Evolutionary conservation across 2,888 invertebrate genomes (phyloP).

Genomic region (Argynnis bischoffii): DNA sequence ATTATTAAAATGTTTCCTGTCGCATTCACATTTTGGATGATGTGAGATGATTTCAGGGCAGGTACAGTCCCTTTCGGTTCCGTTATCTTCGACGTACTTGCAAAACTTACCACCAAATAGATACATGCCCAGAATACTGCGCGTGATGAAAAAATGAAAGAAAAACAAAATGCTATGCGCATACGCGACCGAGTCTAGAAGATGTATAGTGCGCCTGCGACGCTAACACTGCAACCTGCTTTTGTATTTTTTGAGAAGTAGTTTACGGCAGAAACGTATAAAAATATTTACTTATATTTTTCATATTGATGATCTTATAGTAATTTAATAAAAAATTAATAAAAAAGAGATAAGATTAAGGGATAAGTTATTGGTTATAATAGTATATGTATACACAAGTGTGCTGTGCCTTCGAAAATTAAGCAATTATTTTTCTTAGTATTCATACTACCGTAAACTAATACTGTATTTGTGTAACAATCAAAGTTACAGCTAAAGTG

Average conservation of each 20-base stretch:
- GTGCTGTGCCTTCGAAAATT: neutral
- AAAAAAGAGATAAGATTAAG: too few relatives aligned
- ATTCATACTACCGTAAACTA: constrained; percentile 27
- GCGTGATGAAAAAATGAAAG: constrained; percentile 62
- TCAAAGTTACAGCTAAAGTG: constrained; percentile 56
- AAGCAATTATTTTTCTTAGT: neutral
- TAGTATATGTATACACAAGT: too few relatives aligned
- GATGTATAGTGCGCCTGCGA: constrained; percentile 61
- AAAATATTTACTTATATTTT: neutral
- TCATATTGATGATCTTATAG: too few relatives aligned
- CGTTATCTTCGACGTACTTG: constrained; percentile 95
- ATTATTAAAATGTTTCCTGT: constrained; percentile 99
- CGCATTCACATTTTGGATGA: constrained; percentile 96
- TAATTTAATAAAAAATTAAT: too few relatives aligned
- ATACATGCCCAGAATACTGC: constrained; percentile 99
- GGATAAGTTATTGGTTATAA: too few relatives aligned
- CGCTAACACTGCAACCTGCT: constrained; percentile 71
- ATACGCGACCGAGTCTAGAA: constrained; percentile 72
- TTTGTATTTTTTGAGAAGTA: constrained; percentile 36
- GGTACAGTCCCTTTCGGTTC: constrained; percentile 93
- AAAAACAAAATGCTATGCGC: constrained; percentile 82
- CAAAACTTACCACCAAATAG: constrained; percentile 99
- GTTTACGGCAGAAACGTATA: constrained; percentile 29
- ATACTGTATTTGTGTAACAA: constrained; percentile 30
- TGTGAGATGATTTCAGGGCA: constrained; percentile 95